A percentile compares a stretch with the other conserved stretches of the same genome.
phyloP scores from a whole-genome alignment of 2,113 vertebrate species.

The Benitochromis conjunctus region DNA sequence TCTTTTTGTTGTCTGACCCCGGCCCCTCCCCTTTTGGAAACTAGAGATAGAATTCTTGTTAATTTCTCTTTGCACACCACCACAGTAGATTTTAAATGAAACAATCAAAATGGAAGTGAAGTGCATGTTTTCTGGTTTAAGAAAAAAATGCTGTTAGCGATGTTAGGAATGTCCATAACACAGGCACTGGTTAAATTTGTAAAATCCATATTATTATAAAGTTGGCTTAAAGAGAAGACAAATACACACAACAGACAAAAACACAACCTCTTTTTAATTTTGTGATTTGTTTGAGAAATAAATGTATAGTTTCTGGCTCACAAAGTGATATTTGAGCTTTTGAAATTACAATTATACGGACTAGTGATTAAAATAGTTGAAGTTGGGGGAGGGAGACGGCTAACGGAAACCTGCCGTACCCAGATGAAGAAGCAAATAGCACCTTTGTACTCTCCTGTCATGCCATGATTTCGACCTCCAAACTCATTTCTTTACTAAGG shows the following conservation, averaged over 20 bases:
- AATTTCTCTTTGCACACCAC: background rate
- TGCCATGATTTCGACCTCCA: background rate
- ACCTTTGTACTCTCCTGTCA: background rate
- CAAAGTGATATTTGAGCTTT: background rate
- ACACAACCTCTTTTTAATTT: background rate
- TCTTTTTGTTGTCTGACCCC: background rate
- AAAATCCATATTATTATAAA: background rate
- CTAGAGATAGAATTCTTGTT: background rate
- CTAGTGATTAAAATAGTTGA: background rate
- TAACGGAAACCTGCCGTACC: background rate
- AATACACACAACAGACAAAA: background rate
- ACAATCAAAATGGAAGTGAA: background rate
- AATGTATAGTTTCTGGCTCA: background rate
- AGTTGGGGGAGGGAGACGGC: background rate
- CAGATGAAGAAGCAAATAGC: background rate
- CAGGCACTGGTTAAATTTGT: background rate
- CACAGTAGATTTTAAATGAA: background rate
- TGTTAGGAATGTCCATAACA: accelerated
- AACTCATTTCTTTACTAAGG: background rate
- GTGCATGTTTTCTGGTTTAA: background rate
- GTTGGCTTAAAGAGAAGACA: background rate
- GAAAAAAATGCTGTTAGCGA: background rate
- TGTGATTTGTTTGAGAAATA: background rate
- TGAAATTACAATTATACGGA: background rate
- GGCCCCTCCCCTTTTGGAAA: background rate